Base-by-base conservation (phyloP, 92 coral and sea anemone genomes). In the Galaxea fascicularis region DNA sequence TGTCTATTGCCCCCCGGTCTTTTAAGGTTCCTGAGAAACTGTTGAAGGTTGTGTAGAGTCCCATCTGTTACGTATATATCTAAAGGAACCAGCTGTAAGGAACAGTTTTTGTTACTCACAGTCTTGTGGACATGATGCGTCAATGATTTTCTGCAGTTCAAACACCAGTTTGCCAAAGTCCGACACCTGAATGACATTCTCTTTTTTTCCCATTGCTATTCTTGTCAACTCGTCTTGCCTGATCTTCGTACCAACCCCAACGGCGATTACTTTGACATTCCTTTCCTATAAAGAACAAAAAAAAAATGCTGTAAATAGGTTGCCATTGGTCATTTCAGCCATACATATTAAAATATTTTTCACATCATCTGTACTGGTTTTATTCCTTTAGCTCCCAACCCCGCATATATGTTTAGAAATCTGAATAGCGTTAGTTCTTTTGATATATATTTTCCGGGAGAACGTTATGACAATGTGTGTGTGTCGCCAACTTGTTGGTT, bases 241-340 rank as follows among this genome's bases (percentile, higher is more conserved):
- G 51, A 69, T 80, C 4, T 67, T 80, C 8, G 39, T 5, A 22
- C 77, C 85, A 67, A 80, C 57, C 21, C 85, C 85, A 4, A 80
- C 68, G 12, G 85, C 85, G 16, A 80, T 80, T 0, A 69, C 67
- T 68, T 67, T 69, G 27, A 80, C 85, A 51, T 53, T 65, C 53
- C 53, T 80, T 4, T 24, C 22, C 85, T 80, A 60, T 45, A 28
- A 0, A 76, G 46, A 77, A 62, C 3, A 59, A 4, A 8, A 29
- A 44, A 46, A n/a, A 8, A 12, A 11, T 8, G 25, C 18, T 70
- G 12, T 20, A 10, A 17, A 70, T 31, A 4, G 16, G 7, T 4
- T 39, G 8, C 27, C 17, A 12, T 2, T n/a, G n/a, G n/a, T n/a
- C n/a, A n/a, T n/a, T n/a, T n/a, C n/a, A n/a, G n/a, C n/a, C n/a